phyloP scores from a whole-genome alignment of 2,797 vertebrate species.

The Dendrocincla tyrannina region DNA sequence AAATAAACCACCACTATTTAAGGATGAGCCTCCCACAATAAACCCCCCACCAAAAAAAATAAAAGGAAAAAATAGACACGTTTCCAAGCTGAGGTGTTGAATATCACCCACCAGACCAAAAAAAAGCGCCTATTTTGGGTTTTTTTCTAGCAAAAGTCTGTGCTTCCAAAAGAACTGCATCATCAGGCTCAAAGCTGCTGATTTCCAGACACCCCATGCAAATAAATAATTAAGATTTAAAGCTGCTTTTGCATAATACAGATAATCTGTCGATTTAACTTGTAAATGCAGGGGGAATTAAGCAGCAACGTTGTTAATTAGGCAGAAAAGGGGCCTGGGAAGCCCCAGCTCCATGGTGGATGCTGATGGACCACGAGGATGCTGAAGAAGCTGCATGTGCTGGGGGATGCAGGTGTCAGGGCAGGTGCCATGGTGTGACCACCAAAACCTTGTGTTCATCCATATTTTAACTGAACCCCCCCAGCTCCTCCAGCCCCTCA shows the following conservation, averaged over 20 bases:
- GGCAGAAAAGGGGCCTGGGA: background rate
- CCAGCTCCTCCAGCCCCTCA: background rate
- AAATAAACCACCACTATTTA: slow-evolving; percentile 25
- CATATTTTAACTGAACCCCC: background rate
- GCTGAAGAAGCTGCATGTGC: background rate
- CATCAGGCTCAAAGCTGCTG: background rate
- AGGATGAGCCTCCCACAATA: background rate
- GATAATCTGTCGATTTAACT: slow-evolving; percentile 18
- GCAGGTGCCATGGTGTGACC: background rate
- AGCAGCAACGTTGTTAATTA: background rate
- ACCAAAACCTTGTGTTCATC: background rate
- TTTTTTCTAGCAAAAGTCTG: background rate
- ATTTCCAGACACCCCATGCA: background rate
- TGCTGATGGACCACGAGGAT: background rate
- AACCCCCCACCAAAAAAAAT: background rate
- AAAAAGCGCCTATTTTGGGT: background rate
- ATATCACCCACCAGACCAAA: background rate
- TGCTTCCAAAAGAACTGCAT: background rate
- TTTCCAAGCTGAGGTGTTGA: background rate
- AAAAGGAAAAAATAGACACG: background rate
- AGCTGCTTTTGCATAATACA: background rate
- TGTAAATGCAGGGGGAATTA: background rate
- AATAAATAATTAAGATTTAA: slow-evolving; percentile 29
- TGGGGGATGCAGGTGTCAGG: background rate
- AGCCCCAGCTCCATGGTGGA: background rate